phyloP scores from a whole-genome alignment of 2,888 invertebrate genomes.

The Isotomurus palustris region DNA sequence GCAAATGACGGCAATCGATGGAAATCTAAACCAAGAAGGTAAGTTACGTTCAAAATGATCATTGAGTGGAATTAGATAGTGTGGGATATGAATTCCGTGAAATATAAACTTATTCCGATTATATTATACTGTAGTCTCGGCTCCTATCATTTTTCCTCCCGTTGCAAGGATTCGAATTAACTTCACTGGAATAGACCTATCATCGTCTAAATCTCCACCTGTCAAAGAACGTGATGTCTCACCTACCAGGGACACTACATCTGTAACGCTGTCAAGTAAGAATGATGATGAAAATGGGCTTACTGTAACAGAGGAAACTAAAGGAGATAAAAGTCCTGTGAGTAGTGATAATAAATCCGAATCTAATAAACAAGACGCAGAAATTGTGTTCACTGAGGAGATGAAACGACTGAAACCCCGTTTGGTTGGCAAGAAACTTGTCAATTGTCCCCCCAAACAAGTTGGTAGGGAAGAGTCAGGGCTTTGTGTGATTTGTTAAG shows the following conservation, averaged over 20 bases:
- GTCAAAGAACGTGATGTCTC: conserved; percentile 13
- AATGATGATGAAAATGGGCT: conserved; percentile 3
- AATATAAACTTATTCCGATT: no score
- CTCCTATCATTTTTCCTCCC: conserved; percentile 21
- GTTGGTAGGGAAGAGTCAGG: conserved; percentile 78
- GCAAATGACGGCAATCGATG: conserved; percentile 42
- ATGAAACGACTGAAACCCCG: conserved; percentile 55
- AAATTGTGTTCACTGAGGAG: conserved; percentile 47
- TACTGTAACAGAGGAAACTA: conserved; percentile 5
- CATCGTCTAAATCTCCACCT: conserved; percentile 12
- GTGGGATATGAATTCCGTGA: no score
- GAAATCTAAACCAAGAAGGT: conserved; percentile 40
- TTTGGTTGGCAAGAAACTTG: conserved; percentile 62
- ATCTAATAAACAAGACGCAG: conserved; percentile 28
- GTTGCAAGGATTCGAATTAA: conserved; percentile 33
- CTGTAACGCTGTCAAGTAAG: not conserved
- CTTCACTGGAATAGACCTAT: conserved; percentile 19
- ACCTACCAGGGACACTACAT: not conserved
- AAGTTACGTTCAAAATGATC: conserved; percentile 8
- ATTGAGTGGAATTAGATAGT: no score
- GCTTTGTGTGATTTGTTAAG: conserved; percentile 64
- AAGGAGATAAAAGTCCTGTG: conserved; percentile 19
- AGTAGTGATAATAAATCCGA: conserved; percentile 19
- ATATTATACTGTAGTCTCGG: no score
- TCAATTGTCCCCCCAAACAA: conserved; percentile 65